Percentiles rank a stretch among this genome's conserved stretches.
phyloP scores from a whole-genome alignment of 2,888 invertebrate genomes.

The Thereva unica region DNA sequence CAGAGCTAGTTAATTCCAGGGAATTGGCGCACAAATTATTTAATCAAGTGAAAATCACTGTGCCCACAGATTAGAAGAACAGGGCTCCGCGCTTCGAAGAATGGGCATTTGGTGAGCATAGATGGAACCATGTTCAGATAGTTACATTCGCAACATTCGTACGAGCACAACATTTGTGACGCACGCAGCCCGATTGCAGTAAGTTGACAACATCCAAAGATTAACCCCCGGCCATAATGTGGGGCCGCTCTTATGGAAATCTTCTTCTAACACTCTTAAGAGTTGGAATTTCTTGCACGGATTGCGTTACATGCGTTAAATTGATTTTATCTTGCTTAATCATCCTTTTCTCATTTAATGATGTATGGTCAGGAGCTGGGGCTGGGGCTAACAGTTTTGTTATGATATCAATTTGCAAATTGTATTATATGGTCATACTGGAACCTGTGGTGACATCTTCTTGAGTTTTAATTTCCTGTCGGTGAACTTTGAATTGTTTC shows the following conservation, averaged over 20 bases:
- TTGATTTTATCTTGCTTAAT: too few relatives aligned
- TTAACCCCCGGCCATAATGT: too few relatives aligned
- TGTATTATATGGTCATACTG: constrained; percentile 1
- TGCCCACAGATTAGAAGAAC: constrained; percentile 4
- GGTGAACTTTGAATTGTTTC: neutral
- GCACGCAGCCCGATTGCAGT: too few relatives aligned
- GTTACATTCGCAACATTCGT: neutral
- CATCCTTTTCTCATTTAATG: too few relatives aligned
- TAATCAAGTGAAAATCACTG: constrained; percentile 28
- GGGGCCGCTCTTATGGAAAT: too few relatives aligned
- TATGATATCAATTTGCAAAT: constrained; percentile 24
- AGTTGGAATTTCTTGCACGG: constrained; percentile 10
- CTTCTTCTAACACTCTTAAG: too few relatives aligned
- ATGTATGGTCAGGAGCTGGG: too few relatives aligned
- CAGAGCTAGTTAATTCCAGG: constrained; percentile 10
- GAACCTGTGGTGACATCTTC: neutral
- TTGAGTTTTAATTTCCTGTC: constrained; percentile 9
- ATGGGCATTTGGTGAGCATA: neutral
- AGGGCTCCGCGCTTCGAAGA: constrained; percentile 6
- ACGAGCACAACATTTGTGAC: too few relatives aligned
- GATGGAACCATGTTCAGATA: constrained; percentile 3
- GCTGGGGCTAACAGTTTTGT: constrained; percentile 16
- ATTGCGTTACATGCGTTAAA: too few relatives aligned
- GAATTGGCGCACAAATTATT: constrained; percentile 37
- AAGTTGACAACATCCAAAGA: too few relatives aligned